phyloP scores from a whole-genome alignment of 2,797 vertebrate species.

The Xiphorhynchus erythropygius region DNA sequence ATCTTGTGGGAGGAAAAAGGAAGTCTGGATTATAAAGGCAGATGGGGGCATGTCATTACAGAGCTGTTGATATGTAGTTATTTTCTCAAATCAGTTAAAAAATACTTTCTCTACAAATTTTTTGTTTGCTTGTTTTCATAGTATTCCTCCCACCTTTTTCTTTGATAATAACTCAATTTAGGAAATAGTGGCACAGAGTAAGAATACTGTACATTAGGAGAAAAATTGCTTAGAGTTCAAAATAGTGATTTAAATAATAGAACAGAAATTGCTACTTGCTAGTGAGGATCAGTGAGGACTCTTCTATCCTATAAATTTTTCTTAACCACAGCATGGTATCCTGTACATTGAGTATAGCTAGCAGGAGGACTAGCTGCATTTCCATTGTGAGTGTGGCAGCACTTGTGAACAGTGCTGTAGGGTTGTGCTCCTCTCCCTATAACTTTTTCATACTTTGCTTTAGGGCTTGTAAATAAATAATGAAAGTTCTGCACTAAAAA shows the following conservation, averaged over 20 bases:
- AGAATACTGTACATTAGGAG: not conserved
- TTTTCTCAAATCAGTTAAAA: not conserved
- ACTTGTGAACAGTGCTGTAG: not conserved
- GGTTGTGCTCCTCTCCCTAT: not conserved
- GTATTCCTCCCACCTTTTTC: not conserved
- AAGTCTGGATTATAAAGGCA: not conserved
- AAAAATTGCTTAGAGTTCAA: not conserved
- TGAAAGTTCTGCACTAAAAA: not conserved
- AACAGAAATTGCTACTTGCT: not conserved
- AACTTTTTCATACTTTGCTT: not conserved
- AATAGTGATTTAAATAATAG: not conserved
- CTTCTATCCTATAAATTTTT: not conserved
- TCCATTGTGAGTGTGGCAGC: not conserved
- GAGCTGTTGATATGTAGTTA: not conserved
- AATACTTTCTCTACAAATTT: not conserved
- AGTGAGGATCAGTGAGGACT: not conserved
- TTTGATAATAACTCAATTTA: not conserved
- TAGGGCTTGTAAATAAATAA: not conserved
- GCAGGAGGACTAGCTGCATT: not conserved
- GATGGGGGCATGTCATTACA: not conserved
- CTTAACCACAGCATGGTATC: not conserved
- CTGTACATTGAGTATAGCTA: not conserved
- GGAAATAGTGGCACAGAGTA: not conserved
- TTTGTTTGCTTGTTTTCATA: not conserved
- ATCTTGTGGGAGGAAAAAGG: not conserved